These are phyloP conservation scores for Nymphalis c-album DNA, from an alignment of 2,888 invertebrate genomes.

Conservation along the genomic window DNA sequence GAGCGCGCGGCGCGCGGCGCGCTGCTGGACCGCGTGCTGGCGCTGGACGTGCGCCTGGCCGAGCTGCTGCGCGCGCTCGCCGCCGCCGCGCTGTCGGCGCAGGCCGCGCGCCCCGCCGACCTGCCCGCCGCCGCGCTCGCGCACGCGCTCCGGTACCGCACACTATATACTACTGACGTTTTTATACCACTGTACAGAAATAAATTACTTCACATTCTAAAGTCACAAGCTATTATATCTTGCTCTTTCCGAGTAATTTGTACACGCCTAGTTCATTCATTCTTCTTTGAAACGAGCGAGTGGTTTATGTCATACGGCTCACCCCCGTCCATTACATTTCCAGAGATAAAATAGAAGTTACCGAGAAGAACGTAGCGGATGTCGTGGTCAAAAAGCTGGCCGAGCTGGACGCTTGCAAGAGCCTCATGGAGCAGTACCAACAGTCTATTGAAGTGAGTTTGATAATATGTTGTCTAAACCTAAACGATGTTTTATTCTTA, in stretches of 20 bases:
- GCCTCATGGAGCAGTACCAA: constrained; percentile 72
- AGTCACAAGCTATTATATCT: too few relatives aligned
- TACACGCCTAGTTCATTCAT: too few relatives aligned
- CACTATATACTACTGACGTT: too few relatives aligned
- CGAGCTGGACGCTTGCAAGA: constrained; percentile 70
- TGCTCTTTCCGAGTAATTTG: too few relatives aligned
- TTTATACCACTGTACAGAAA: too few relatives aligned
- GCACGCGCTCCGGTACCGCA: constrained; percentile 12
- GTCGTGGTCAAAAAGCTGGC: constrained; percentile 74
- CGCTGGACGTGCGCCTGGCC: constrained; percentile 85
- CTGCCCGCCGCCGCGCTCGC: constrained; percentile 47
- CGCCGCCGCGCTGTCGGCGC: constrained; percentile 82
- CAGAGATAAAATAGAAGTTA: constrained; percentile 74
- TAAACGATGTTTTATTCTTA: neutral
- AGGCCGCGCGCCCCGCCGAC: constrained; percentile 64
- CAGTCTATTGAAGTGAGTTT: constrained; percentile 72
- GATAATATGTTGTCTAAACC: neutral
- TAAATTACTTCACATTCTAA: too few relatives aligned
- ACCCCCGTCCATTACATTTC: constrained; percentile 32
- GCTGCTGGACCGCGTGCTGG: constrained; percentile 56
- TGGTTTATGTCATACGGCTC: neutral
- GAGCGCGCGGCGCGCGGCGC: constrained; percentile 67
- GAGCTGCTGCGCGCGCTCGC: constrained; percentile 88
- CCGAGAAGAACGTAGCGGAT: constrained; percentile 72
- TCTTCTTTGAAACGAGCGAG: too few relatives aligned